phyloP scores from a whole-genome alignment of 2,888 invertebrate species.

The Carterocephalus palaemon region DNA sequence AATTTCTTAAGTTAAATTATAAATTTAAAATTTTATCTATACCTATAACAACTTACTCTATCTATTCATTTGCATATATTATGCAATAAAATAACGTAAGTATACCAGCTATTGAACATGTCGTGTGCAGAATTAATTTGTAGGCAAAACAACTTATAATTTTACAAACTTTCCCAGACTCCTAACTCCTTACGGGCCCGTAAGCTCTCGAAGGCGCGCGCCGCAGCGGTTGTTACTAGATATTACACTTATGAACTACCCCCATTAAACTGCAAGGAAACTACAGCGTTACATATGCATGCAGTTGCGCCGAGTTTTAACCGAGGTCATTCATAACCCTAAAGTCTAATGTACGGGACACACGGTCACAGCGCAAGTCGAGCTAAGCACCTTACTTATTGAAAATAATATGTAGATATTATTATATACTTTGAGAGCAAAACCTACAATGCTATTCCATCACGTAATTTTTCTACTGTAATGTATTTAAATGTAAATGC shows the following conservation, averaged over 20 bases:
- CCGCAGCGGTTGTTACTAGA: slow-evolving; percentile 56
- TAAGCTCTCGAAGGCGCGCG: slow-evolving; percentile 36
- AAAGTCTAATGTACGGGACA: slow-evolving; percentile 39
- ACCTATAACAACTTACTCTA: no score
- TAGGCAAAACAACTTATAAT: slow-evolving; percentile 1
- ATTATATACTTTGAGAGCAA: no score
- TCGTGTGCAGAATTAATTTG: no score
- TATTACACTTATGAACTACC: slow-evolving; percentile 74
- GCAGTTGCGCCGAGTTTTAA: slow-evolving; percentile 48
- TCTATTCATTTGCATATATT: not conserved
- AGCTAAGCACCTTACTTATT: no score
- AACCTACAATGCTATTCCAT: no score
- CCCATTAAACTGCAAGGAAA: slow-evolving; percentile 64
- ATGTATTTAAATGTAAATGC: no score
- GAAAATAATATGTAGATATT: no score
- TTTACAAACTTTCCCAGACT: slow-evolving; percentile 4
- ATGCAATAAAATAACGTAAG: no score
- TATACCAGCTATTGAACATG: no score
- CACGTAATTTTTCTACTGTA: no score
- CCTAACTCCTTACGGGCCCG: slow-evolving; percentile 25
- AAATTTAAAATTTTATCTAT: no score
- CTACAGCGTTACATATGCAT: slow-evolving; percentile 67
- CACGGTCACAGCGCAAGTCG: slow-evolving; percentile 31
- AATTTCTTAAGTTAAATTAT: no score
- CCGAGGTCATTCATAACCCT: slow-evolving; percentile 55